phyloP scores from a whole-genome alignment of 2,888 invertebrate species.

The Allygus modestus region DNA sequence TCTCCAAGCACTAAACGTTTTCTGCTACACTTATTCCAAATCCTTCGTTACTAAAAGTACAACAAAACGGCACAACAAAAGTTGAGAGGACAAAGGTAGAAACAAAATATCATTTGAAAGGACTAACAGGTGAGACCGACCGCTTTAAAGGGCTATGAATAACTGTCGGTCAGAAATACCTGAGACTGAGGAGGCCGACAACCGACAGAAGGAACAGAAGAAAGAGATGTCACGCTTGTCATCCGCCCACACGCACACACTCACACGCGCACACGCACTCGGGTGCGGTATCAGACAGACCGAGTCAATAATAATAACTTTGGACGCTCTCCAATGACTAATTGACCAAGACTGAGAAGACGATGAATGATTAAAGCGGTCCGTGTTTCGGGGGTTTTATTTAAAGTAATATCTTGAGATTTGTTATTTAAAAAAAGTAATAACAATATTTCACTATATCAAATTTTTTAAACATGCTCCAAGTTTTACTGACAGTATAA shows the following conservation, averaged over 20 bases:
- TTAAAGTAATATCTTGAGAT: too few relatives aligned
- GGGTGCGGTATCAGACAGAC: not conserved
- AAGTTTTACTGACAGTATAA: too few relatives aligned
- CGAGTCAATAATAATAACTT: not conserved
- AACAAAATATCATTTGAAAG: constrained; percentile 25
- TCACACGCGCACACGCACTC: not conserved
- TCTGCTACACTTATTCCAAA: too few relatives aligned
- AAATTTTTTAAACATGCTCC: too few relatives aligned
- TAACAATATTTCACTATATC: too few relatives aligned
- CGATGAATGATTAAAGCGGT: not conserved
- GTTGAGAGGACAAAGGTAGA: not conserved
- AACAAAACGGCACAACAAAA: not conserved
- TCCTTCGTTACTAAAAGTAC: not conserved
- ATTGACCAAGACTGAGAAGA: not conserved
- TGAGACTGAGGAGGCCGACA: not conserved
- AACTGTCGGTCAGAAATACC: constrained; percentile 17
- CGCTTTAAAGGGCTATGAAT: not conserved
- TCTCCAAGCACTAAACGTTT: too few relatives aligned
- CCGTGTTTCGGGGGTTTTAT: too few relatives aligned
- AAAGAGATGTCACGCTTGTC: constrained; percentile 28
- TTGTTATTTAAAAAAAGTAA: too few relatives aligned
- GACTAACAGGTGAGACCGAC: constrained; percentile 14
- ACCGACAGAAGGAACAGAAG: not conserved
- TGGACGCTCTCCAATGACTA: not conserved
- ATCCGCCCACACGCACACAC: not conserved